Conservation (phyloP, 2,113 vertebrate genomes). For the Coturnix japonica region DNA sequence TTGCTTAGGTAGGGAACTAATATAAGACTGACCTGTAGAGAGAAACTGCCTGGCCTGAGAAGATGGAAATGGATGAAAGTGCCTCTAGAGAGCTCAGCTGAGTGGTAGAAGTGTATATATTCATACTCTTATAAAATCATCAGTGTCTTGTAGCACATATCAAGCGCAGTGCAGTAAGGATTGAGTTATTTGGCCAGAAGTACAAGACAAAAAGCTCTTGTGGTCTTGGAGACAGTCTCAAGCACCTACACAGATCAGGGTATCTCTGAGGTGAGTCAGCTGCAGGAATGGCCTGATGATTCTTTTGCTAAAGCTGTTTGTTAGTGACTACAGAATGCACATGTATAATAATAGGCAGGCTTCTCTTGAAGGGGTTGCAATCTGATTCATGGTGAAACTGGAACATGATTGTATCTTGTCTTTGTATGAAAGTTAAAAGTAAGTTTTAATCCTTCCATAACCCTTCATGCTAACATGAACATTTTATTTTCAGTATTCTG, state of each 20-base stretch:
- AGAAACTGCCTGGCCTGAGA: not conserved
- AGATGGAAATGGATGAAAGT: not conserved
- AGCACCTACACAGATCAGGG: not conserved
- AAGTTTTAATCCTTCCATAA: not conserved
- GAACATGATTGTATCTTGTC: not conserved
- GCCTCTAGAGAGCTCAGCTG: not conserved
- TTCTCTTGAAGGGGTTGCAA: not conserved
- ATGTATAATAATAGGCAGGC: not conserved
- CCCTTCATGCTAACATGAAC: not conserved
- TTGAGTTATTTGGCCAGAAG: not conserved
- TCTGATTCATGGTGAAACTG: slow-evolving; percentile 1
- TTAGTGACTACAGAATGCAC: not conserved
- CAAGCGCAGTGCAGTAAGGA: not conserved
- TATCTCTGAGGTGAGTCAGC: not conserved
- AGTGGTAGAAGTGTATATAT: not conserved
- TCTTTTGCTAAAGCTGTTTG: not conserved
- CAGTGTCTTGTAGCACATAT: not conserved
- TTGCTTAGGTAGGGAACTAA: not conserved
- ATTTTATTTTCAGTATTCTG: not conserved
- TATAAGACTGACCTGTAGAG: not conserved
- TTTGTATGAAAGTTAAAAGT: slow-evolving; percentile 15
- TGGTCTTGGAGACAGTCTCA: not conserved
- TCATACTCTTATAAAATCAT: not conserved
- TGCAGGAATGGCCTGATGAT: not conserved
- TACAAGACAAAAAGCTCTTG: not conserved